A percentile compares a stretch with the other conserved stretches of the same genome.
phyloP scores from a whole-genome alignment of 2,888 invertebrate genomes.

The Sphecodes monilicornis region DNA sequence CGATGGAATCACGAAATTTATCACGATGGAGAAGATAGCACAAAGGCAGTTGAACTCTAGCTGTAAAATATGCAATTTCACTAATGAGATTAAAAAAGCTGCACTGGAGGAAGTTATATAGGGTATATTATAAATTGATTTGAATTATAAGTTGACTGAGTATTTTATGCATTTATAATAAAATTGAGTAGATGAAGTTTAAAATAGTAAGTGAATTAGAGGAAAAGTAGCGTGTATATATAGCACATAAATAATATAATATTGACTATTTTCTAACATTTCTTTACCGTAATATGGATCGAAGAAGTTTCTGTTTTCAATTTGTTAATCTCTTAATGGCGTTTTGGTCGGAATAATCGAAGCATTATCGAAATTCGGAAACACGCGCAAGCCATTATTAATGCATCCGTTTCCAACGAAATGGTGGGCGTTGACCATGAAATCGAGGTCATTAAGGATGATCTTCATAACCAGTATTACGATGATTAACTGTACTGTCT shows the following conservation, averaged over 20 bases:
- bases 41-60: neutral
- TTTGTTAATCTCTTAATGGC: neutral
- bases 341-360: neutral
- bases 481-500: slow-evolving; percentile 1
- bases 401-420: neutral
- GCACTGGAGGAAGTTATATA: neutral
- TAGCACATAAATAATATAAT: too few relatives aligned
- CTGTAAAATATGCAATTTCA: neutral
- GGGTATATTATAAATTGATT: too few relatives aligned
- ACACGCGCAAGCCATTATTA: neutral
- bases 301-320: neutral
- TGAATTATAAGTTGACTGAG: too few relatives aligned
- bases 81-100: neutral
- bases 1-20: neutral
- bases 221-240: too few relatives aligned
- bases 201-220: too few relatives aligned
- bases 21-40: neutral
- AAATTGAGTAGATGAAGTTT: too few relatives aligned
- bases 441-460: slow-evolving; percentile 13
- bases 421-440: neutral
- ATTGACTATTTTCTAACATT: neutral
- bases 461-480: slow-evolving; percentile 1
- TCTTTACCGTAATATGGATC: neutral
- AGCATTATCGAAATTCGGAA: neutral
- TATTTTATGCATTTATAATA: too few relatives aligned